Percentiles rank a stretch among this genome's conserved stretches.
These are phyloP conservation scores for Globia sparganii DNA, from an alignment of 2,888 invertebrate species.

Conservation along the genomic window DNA sequence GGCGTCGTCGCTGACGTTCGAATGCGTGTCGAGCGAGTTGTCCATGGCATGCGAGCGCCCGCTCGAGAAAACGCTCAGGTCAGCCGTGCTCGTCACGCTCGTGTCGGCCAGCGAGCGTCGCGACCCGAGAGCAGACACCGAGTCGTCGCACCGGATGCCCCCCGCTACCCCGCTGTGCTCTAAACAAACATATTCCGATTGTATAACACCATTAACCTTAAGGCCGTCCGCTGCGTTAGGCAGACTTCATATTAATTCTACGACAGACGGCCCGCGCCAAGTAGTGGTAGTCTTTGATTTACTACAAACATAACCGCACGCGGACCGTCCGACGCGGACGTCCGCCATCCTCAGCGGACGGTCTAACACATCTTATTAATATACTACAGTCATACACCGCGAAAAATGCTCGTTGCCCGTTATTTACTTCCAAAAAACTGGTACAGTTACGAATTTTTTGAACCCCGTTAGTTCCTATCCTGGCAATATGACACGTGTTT, in stretches of 20 bases:
- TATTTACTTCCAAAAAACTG: constrained; percentile 1
- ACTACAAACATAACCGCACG: neutral
- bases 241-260: neutral
- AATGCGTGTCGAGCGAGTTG: constrained; percentile 94
- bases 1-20: constrained; percentile 94
- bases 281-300: neutral
- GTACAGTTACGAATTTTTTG: neutral
- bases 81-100: constrained; percentile 95
- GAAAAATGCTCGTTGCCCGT: neutral
- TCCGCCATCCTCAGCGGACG: constrained; percentile 3
- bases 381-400: constrained; percentile 33
- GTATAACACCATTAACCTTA: constrained; percentile 6
- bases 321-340: neutral
- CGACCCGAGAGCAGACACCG: constrained; percentile 93
- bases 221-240: constrained; percentile 18
- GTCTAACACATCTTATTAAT: neutral
- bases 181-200: constrained; percentile 63
- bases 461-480: neutral
- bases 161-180: constrained; percentile 86
- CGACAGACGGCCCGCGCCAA: neutral
- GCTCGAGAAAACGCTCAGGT: constrained; percentile 94
- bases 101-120: constrained; percentile 95
- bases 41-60: constrained; percentile 93
- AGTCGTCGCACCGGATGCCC: constrained; percentile 90
- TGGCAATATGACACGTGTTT: neutral